phyloP scores from a whole-genome alignment of 2,888 invertebrate species.

The Polymixis flavicincta region DNA sequence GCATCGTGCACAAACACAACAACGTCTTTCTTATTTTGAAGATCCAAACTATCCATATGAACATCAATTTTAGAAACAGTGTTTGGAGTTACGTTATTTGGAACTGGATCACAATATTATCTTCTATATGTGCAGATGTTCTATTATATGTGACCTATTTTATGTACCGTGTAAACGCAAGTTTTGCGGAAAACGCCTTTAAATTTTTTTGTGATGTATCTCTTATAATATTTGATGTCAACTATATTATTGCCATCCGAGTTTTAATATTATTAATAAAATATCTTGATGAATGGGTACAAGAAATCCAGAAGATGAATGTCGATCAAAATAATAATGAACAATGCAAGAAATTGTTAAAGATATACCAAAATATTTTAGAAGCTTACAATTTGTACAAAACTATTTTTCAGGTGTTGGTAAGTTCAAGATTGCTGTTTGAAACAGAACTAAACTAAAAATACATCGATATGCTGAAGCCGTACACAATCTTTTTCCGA shows the following conservation, averaged over 20 bases:
- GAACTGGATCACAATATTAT: conserved; percentile 43
- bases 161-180: background rate
- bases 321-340: background rate
- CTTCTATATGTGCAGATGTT: background rate
- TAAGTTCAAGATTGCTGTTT: conserved; percentile 5
- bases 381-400: conserved; percentile 16
- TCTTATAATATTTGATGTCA: conserved; percentile 14
- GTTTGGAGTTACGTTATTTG: conserved; percentile 26
- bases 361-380: conserved; percentile 17
- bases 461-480: too few relatives aligned
- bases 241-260: conserved; percentile 7
- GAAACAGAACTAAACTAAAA: too few relatives aligned
- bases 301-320: background rate
- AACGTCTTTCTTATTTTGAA: conserved; percentile 43
- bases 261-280: conserved; percentile 18
- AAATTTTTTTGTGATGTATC: background rate
- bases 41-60: conserved; percentile 45
- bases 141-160: background rate
- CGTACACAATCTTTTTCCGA: too few relatives aligned
- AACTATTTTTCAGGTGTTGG: background rate
- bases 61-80: conserved; percentile 19
- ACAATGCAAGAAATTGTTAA: conserved; percentile 6
- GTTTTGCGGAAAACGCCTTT: background rate
- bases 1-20: conserved; percentile 14
- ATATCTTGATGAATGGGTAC: conserved; percentile 25